These are phyloP conservation scores for Busseola fusca DNA, from an alignment of 2,888 invertebrate species.

Conservation along the genomic window DNA sequence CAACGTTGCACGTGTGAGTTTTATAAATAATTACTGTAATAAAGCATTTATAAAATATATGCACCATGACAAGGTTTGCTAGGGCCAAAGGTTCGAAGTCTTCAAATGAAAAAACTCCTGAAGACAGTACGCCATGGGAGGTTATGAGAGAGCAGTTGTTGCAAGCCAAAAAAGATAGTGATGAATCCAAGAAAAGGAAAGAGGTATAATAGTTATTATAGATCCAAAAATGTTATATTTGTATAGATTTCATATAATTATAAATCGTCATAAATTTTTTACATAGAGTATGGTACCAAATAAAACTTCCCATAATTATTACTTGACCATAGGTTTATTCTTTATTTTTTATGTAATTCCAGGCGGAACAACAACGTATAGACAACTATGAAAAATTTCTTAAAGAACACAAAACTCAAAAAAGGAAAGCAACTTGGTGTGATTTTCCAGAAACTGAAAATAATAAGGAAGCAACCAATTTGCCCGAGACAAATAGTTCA, in stretches of 20 bases:
- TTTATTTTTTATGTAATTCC: constrained; percentile 56
- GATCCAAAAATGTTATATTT: background rate
- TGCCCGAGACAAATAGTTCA: constrained; percentile 36
- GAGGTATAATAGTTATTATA: constrained; percentile 67
- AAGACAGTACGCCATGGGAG: constrained; percentile 92
- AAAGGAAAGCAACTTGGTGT: constrained; percentile 87
- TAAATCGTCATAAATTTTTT: background rate
- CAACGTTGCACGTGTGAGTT: constrained; percentile 15
- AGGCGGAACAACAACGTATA: constrained; percentile 86
- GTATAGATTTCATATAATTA: background rate
- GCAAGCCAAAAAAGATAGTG: constrained; percentile 84
- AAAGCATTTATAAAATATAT: background rate
- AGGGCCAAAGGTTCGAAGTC: constrained; percentile 93
- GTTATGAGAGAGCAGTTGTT: constrained; percentile 91
- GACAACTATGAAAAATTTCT: constrained; percentile 87
- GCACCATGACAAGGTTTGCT: constrained; percentile 92
- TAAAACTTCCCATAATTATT: background rate
- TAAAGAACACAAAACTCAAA: constrained; percentile 84
- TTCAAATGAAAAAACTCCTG: constrained; percentile 91
- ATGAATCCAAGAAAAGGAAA: constrained; percentile 79
- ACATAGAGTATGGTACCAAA: background rate
- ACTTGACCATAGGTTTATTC: background rate
- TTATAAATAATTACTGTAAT: background rate
- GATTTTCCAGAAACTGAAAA: constrained; percentile 83
- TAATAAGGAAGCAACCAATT: constrained; percentile 20